Base-by-base conservation (phyloP, 2,797 vertebrate genomes). In the Prunella strophiata region DNA sequence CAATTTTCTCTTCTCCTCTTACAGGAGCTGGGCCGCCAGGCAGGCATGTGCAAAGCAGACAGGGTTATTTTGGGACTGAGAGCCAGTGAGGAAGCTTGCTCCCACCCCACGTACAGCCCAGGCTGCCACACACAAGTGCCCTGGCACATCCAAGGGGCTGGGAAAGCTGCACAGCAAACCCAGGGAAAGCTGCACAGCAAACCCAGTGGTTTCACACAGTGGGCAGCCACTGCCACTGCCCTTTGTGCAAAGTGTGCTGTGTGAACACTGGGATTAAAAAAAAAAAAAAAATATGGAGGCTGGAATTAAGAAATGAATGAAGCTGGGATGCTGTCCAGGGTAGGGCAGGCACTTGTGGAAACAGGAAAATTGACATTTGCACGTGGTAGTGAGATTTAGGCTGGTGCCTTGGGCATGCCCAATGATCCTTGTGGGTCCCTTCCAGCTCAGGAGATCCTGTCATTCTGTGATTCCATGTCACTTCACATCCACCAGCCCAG, bases 1-100 rank as follows among this genome's bases (percentile, higher is more conserved):
- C 7, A 4, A 50, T 68, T 79, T 78, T 92, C 67, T 91, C 55
- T 65, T 91, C 85, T 93, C 93, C 92, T 94, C 94, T 93, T 91
- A 86, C 84, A 95, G 93, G 40, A 93, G 79, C 57, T 3, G 29
- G 88, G 92, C 72, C 2, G 1, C 29, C 43, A 34, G 92, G 74
- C 85, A 85, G 89, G 85, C 85, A 3, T 82, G 62, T 89, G 74
- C 52, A 74, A 66, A 74, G 54, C 42, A 78, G 48, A 43, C 65
- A 6, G 7, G 59, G 70, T 55, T 89, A 89, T 93, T 94, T 95
- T 74, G 75, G 16, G 94, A 32, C 40, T 16, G 76, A 58, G 65
- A 90, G 74, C 50, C 0, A 0, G 15, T 9, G 73, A 36, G 17
- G 50, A 71, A 76, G 50, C 72, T 51, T 16, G 61, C 50, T 90